Percentiles rank a stretch among this genome's conserved stretches.
Conservation (phyloP, 2,113 vertebrate species). For the Coreoperca whiteheadi region DNA sequence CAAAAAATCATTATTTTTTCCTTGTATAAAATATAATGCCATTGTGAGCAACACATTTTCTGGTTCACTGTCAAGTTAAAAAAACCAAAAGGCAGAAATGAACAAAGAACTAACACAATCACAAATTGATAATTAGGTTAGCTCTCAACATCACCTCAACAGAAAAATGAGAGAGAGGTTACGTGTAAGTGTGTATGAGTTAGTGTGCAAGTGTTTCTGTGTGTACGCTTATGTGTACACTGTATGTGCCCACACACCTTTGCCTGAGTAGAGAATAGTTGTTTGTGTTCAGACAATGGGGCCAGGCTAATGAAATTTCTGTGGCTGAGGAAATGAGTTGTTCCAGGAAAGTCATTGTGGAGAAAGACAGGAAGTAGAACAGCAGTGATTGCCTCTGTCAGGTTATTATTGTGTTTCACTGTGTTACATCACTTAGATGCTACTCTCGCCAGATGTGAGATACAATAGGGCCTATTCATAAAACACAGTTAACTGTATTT, state of each 20-base stretch:
- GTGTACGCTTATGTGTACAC: conserved; percentile 44
- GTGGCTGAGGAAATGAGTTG: conserved; percentile 74
- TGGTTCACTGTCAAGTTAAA: conserved; percentile 39
- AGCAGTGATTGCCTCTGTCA: conserved; percentile 77
- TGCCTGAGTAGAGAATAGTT: conserved; percentile 58
- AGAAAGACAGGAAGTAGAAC: conserved; percentile 75
- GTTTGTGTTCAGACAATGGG: conserved; percentile 75
- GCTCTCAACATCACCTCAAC: conserved; percentile 34
- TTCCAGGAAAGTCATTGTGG: conserved; percentile 75
- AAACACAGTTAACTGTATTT: conserved; percentile 52
- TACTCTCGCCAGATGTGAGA: conserved; percentile 65
- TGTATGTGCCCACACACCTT: conserved; percentile 58
- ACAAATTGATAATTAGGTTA: conserved; percentile 65
- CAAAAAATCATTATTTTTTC: not conserved
- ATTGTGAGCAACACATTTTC: conserved; percentile 10
- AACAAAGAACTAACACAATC: conserved; percentile 56
- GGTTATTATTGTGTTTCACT: conserved; percentile 79
- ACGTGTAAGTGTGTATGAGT: conserved; percentile 17
- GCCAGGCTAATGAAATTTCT: conserved; percentile 76
- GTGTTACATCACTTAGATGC: conserved; percentile 76
- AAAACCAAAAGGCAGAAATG: conserved; percentile 41
- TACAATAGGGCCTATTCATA: conserved; percentile 68
- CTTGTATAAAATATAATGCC: not conserved
- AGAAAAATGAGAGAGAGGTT: conserved; percentile 13
- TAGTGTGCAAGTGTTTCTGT: conserved; percentile 47